Percentiles rank a stretch among this genome's conserved stretches.
Conservation (phyloP, 2,797 vertebrate species). For the Gallinago nigripennis region DNA sequence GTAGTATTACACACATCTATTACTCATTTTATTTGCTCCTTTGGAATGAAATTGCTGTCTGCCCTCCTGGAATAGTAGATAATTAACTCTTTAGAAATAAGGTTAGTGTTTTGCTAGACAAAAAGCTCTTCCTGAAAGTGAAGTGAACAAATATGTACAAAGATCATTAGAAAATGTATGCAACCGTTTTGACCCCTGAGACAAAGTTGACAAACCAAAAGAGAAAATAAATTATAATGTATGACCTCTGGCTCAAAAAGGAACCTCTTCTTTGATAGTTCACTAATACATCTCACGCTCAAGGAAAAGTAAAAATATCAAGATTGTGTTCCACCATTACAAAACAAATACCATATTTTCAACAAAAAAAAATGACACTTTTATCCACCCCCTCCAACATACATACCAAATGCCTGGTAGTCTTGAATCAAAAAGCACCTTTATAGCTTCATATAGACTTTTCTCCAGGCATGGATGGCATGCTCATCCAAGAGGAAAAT, state of each 20-base stretch:
- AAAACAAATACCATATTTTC: neutral
- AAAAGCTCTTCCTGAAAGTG: constrained; percentile 52
- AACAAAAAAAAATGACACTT: neutral
- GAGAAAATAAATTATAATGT: neutral
- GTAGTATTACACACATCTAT: constrained; percentile 53
- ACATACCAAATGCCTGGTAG: constrained; percentile 9
- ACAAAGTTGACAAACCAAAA: neutral
- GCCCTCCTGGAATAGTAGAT: constrained; percentile 42
- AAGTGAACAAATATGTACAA: constrained; percentile 38
- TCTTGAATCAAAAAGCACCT: neutral
- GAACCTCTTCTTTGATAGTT: neutral
- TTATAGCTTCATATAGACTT: constrained; percentile 7
- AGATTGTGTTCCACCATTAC: neutral
- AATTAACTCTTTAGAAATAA: constrained; percentile 66
- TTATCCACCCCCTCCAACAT: neutral
- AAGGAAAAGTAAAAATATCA: neutral
- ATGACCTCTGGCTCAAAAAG: neutral
- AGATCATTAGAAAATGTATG: constrained; percentile 46
- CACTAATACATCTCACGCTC: neutral
- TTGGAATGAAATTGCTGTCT: constrained; percentile 40
- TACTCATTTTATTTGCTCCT: constrained; percentile 58
- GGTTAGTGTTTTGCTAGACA: neutral
- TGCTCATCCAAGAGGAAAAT: constrained; percentile 8
- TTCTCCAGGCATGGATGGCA: neutral
- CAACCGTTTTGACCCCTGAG: neutral